Conservation (phyloP, 2,888 invertebrate species). For the Pyralis farinalis region DNA sequence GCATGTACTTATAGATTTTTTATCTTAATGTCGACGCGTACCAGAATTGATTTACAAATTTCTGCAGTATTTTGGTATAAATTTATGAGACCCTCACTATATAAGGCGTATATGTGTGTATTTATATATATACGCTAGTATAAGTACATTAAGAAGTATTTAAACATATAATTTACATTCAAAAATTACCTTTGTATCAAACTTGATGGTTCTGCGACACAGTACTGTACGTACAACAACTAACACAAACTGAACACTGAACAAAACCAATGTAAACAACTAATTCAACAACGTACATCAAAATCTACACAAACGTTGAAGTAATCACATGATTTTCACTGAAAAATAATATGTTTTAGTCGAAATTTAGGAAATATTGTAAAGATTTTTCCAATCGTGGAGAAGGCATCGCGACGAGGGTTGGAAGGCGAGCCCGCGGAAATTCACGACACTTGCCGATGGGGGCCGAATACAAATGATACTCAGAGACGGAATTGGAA, state of each 20-base stretch:
- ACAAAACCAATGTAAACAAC: slow-evolving; percentile 40
- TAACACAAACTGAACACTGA: slow-evolving; percentile 57
- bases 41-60: too few species aligned
- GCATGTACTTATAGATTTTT: too few species aligned
- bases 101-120: too few species aligned
- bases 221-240: slow-evolving; percentile 50
- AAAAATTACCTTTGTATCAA: slow-evolving; percentile 4
- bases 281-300: slow-evolving; percentile 28
- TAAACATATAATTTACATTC: too few species aligned
- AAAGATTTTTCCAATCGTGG: slow-evolving; percentile 65
- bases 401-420: slow-evolving; percentile 66
- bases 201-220: slow-evolving; percentile 33
- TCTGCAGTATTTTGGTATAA: too few species aligned
- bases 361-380: slow-evolving; percentile 44
- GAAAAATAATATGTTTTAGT: slow-evolving; percentile 26
- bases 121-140: too few species aligned
- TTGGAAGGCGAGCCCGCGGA: slow-evolving; percentile 64
- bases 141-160: not conserved
- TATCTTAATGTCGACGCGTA: too few species aligned
- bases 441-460: slow-evolving; percentile 63
- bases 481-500: slow-evolving; percentile 46
- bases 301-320: slow-evolving; percentile 27
- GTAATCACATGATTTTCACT: slow-evolving; percentile 48
- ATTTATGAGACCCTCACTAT: too few species aligned
- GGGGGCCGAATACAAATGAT: slow-evolving; percentile 63